These are phyloP conservation scores for Coilia nasus DNA, from an alignment of 2,797 vertebrate species.

Conservation along the genomic window DNA sequence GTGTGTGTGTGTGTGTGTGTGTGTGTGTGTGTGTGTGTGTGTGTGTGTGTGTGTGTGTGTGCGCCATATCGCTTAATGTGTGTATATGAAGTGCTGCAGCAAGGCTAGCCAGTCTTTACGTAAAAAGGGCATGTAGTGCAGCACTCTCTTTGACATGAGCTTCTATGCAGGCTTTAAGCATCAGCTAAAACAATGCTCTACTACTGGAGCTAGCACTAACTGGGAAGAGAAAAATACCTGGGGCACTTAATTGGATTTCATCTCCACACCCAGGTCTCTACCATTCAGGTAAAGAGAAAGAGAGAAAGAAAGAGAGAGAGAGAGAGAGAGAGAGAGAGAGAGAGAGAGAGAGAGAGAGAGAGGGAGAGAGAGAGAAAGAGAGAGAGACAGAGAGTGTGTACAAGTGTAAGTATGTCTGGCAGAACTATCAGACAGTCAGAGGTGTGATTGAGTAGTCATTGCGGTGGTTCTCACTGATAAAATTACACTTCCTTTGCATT, in stretches of 20 bases:
- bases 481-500: constrained; percentile 1
- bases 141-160: neutral
- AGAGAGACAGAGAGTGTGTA: neutral
- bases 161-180: neutral
- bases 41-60: too few species aligned
- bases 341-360: too few species aligned
- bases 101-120: neutral
- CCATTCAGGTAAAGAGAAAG: neutral
- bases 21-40: too few species aligned
- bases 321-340: too few species aligned
- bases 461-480: neutral
- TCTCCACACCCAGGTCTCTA: neutral
- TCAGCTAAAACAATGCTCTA: neutral
- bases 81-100: neutral
- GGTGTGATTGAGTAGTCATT: neutral
- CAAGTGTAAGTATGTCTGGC: neutral
- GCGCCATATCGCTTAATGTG: too few species aligned
- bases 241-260: neutral
- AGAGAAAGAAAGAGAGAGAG: too few species aligned
- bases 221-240: neutral
- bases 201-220: neutral
- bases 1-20: too few species aligned
- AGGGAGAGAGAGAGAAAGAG: too few species aligned
- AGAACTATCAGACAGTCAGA: neutral
- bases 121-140: neutral